These are phyloP conservation scores for Brachystomella parvula DNA, from an alignment of 1,140 invertebrate genomes.

Conservation along the genomic window DNA sequence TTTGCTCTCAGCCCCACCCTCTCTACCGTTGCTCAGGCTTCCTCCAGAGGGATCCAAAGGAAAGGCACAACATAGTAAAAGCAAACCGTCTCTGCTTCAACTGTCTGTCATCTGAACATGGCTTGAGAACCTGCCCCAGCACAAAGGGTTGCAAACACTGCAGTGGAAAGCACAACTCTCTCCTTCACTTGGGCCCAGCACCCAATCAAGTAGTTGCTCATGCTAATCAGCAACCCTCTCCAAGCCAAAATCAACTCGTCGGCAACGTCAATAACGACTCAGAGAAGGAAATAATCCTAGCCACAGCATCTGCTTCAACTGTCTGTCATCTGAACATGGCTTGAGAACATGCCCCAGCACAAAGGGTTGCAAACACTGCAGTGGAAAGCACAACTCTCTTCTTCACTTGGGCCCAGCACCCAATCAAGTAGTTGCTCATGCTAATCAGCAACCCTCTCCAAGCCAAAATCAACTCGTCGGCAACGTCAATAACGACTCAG, in stretches of 20 bases:
- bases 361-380: not conserved
- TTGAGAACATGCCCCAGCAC: not conserved
- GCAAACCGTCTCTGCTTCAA: not conserved
- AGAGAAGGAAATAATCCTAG: not conserved
- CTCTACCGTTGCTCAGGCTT: not conserved
- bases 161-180: not conserved
- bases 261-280: not conserved
- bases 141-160: not conserved
- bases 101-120: not conserved
- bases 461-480: too few relatives aligned
- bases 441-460: too few relatives aligned
- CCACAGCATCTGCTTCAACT: not conserved
- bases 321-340: not conserved
- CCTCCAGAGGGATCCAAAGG: not conserved
- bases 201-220: not conserved
- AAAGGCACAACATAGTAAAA: not conserved
- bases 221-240: too few relatives aligned
- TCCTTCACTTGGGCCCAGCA: not conserved
- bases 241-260: too few relatives aligned
- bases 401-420: not conserved
- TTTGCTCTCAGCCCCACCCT: conserved; percentile 27
- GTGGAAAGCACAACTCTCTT: not conserved
- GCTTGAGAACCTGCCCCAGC: not conserved
- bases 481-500: not conserved
- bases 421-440: not conserved